These are phyloP conservation scores for Temnopleurus reevesii DNA, from an alignment of 53 echinoderm and acorn worm species.

Conservation along the genomic window DNA sequence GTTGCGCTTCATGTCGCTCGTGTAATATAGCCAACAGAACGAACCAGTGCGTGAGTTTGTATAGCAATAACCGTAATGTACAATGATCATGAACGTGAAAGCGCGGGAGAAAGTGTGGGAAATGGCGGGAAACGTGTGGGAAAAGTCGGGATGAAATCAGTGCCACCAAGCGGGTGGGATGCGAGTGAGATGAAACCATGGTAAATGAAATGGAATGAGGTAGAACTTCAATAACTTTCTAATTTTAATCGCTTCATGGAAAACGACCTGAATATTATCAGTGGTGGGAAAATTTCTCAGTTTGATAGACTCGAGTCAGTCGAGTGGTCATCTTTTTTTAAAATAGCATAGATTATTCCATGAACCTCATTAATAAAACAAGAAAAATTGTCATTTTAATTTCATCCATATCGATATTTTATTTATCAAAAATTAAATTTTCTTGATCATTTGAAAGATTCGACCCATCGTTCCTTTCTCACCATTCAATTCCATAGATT, in stretches of 20 bases:
- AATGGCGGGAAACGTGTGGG: neutral
- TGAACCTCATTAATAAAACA: no score
- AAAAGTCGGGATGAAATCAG: neutral
- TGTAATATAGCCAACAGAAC: constrained; percentile 32
- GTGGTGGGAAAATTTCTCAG: constrained; percentile 8
- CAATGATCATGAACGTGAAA: neutral
- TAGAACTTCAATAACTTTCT: constrained; percentile 42
- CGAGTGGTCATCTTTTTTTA: neutral
- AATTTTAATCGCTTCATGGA: constrained; percentile 20
- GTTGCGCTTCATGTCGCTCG: neutral
- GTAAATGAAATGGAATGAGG: constrained; percentile 31
- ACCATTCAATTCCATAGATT: no score
- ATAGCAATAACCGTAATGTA: neutral
- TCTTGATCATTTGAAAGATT: no score
- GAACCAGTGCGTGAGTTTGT: neutral
- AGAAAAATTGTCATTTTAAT: no score
- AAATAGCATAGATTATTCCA: neutral
- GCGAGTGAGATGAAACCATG: constrained; percentile 16
- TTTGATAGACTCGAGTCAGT: neutral
- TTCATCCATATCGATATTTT: no score
- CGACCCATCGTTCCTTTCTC: no score
- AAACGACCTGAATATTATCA: neutral
- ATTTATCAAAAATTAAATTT: no score
- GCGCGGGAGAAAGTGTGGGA: constrained; percentile 1
- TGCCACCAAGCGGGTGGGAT: neutral